Conservation (phyloP, 2,797 vertebrate genomes). For the Pelodytes ibericus region DNA sequence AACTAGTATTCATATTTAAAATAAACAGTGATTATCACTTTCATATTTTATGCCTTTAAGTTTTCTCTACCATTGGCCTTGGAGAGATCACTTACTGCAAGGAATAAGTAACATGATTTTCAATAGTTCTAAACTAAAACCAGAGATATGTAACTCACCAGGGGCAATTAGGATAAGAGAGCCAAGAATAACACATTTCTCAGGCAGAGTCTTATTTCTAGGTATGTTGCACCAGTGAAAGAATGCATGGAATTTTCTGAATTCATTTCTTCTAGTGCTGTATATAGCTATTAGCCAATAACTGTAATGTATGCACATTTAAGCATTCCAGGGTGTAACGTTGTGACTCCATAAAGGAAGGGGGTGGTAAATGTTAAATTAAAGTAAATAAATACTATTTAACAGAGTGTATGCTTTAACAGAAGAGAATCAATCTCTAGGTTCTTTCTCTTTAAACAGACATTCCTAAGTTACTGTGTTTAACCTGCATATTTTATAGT, state of each 20-base stretch:
- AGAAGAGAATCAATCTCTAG: not conserved
- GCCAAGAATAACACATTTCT: constrained; percentile 3
- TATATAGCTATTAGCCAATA: not conserved
- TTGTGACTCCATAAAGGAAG: not conserved
- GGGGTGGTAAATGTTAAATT: not conserved
- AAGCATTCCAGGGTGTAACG: no score
- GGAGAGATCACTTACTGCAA: no score
- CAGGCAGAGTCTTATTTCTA: constrained; percentile 5
- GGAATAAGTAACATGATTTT: not conserved
- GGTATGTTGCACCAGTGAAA: not conserved
- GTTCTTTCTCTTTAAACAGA: not conserved
- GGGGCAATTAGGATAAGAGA: not conserved
- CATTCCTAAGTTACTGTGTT: no score
- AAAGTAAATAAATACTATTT: not conserved
- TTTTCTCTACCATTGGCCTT: not conserved
- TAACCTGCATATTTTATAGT: no score
- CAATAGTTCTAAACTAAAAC: not conserved
- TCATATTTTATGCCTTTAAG: not conserved
- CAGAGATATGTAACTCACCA: not conserved
- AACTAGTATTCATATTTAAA: no score
- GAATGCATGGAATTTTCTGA: constrained; percentile 2
- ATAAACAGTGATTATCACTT: not conserved
- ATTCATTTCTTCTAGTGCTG: not conserved
- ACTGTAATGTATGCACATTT: not conserved
- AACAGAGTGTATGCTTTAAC: not conserved